These are phyloP conservation scores for Aproaerema taeniolella DNA, from an alignment of 2,888 invertebrate genomes.

Conservation along the genomic window DNA sequence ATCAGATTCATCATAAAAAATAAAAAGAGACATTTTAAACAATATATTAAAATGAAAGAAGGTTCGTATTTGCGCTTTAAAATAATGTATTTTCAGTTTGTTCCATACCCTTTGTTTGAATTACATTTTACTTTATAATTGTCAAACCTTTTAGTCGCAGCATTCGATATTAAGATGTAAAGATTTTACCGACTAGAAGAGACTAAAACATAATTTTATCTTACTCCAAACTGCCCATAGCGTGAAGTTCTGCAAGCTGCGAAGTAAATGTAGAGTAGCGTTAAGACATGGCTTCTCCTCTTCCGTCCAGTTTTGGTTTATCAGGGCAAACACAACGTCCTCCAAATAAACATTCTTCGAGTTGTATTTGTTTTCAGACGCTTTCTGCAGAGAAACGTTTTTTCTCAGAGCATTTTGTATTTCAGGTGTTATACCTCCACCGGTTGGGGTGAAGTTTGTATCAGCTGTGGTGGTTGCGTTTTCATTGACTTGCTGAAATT, in stretches of 20 bases:
- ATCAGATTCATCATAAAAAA: too few species aligned
- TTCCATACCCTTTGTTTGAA: too few species aligned
- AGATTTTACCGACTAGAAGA: too few species aligned
- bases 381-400: slow-evolving; percentile 3
- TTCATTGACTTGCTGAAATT: neutral
- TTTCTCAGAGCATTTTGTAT: slow-evolving; percentile 8
- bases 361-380: slow-evolving; percentile 4
- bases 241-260: slow-evolving; percentile 68
- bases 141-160: too few species aligned
- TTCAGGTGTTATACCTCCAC: slow-evolving; percentile 13
- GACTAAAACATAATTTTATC: too few species aligned
- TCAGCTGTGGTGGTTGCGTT: slow-evolving; percentile 13
- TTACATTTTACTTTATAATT: too few species aligned
- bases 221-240: slow-evolving; percentile 78
- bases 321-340: slow-evolving; percentile 53
- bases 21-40: too few species aligned
- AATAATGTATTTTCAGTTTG: too few species aligned
- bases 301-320: slow-evolving; percentile 50
- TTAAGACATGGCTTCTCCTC: slow-evolving; percentile 52
- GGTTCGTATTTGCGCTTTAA: too few species aligned
- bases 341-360: slow-evolving; percentile 45
- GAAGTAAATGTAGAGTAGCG: slow-evolving; percentile 46
- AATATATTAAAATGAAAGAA: too few species aligned
- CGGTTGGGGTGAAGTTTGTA: too few species aligned
- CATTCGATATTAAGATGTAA: too few species aligned